Evolutionary conservation across 2,797 vertebrate species (phyloP), one percentile per base, ranked within the genome.

Genomic region (Tadarida brasiliensis): DNA sequence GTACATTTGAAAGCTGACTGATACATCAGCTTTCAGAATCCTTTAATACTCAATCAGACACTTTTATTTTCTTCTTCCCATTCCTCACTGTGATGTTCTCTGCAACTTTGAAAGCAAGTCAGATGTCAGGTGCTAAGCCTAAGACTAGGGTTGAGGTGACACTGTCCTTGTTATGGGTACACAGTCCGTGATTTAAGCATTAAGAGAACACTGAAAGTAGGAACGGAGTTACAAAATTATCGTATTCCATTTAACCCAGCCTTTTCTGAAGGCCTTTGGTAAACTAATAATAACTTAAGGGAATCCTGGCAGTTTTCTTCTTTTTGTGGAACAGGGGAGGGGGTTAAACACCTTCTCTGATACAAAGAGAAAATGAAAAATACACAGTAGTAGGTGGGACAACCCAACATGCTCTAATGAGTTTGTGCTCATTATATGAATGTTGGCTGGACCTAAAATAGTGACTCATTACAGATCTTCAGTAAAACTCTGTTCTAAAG

Each of bases 341-440:
- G n/a, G 20, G 19, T 30, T 11, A 81, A 87, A 74, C 7, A 56
- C 17, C 4, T 83, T 24, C 17, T 70, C 17, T 59, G 51, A 65
- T 68, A 33, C 22, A 90, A 94, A 73, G 33, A 94, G 44, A 92
- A 87, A 74, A 83, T 65, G n/a, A 61, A 81, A 77, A 94, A 39
- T 49, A 49, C 24, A 57, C 51, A 90, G 0, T 1, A 96, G 7
- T 3, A 61, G 44, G 71, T 24, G 5, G 0, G 22, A 39, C 19
- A 73, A 2, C 26, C 33, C 74, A 8, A 0, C 3, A 14, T 17
- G 1, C 44, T 95, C 16, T 86, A 47, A 76, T 47, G 56, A 63
- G 10, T 77, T 78, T 74, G 59, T 91, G 28, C 71, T 94, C 82
- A 49, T 93, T 88, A 59, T 88, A 35, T 65, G 56, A 86, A 67